Evolutionary conservation across 2,888 invertebrate genomes (phyloP).

Genomic region (Cephus nigrinus): DNA sequence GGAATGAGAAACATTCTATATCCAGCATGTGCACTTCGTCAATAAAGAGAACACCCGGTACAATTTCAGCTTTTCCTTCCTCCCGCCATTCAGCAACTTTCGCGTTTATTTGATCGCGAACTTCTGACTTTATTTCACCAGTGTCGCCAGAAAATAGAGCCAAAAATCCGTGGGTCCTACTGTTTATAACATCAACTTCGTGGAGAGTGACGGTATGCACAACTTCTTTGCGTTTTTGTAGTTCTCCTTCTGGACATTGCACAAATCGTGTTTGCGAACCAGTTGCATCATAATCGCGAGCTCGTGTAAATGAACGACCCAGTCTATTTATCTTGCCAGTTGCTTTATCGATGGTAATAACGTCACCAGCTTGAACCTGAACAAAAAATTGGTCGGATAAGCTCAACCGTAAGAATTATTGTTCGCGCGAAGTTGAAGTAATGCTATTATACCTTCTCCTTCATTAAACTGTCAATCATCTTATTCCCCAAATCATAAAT

Average conservation of each 20-base stretch:
- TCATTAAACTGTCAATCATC: conserved; percentile 96
- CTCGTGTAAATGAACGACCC: conserved; percentile 95
- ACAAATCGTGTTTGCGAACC: conserved; percentile 89
- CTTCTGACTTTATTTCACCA: conserved; percentile 97
- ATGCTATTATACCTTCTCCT: conserved; percentile 82
- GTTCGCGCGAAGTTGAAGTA: neutral
- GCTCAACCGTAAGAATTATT: conserved; percentile 7
- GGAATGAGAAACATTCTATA: conserved; percentile 98
- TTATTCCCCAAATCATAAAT: conserved; percentile 98
- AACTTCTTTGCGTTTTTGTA: conserved; percentile 97
- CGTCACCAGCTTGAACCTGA: conserved; percentile 91
- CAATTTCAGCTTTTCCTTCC: conserved; percentile 99
- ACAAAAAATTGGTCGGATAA: conserved; percentile 11
- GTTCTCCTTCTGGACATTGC: conserved; percentile 97
- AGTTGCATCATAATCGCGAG: conserved; percentile 98
- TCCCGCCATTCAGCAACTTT: conserved; percentile 99
- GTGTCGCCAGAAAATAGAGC: conserved; percentile 99
- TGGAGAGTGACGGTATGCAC: conserved; percentile 99
- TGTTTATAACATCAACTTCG: conserved; percentile 99
- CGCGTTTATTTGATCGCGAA: conserved; percentile 96
- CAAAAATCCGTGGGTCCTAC: conserved; percentile 96
- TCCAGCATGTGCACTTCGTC: conserved; percentile 99
- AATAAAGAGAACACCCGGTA: conserved; percentile 96
- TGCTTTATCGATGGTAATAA: conserved; percentile 98
- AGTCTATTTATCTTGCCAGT: conserved; percentile 93